Base-by-base conservation (phyloP, 2,797 vertebrate species). In the Microcaecilia unicolor region DNA sequence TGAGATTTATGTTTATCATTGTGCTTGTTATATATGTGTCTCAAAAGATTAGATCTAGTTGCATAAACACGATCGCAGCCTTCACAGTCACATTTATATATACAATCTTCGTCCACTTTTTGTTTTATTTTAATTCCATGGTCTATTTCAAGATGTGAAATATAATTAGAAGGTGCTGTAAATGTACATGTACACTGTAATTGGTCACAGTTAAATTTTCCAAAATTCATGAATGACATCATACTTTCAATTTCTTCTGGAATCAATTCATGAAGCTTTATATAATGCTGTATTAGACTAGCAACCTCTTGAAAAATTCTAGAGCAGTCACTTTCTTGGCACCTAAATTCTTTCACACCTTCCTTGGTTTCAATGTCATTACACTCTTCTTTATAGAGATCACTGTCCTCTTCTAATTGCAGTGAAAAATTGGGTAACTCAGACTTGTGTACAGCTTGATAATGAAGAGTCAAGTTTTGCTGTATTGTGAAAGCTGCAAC, bases 381-480 rank as follows among this genome's bases (percentile, higher is more conserved):
- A 0, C 13, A 51, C n/a, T 83, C 67, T 7, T 81, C 84, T 43
- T 78, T 87, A 10, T 48, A 12, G 29, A 79, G 74, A 4, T 69
- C 65, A 11, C 64, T 74, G 24, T 92, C 89, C 13, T 87, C 88
- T 51, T 91, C 89, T 28, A 82, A 70, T 51, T 87, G 89, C 1
- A 71, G 73, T 58, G 87, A 81, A 61, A 95, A 77, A 5, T 82
- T 82, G 9, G 89, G 84, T 18, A 94, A 57, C 42, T 87, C 87
- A 3, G 92, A 91, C 53, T 92, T 96, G 58, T 98, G 95, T 30
- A 99, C 85, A 15, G 90, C 87, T 37, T 91, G 87, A 61, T 99
- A 99, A 65, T 99, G 95, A 28, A 99, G 92, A 60, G 99, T 99
- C 28, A 98, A 66, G 50, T 97, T 99, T 24, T 96, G 94, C 4